These are phyloP conservation scores for Phymanthus crucifer DNA, from an alignment of 92 coral and sea anemone species.

Conservation along the genomic window DNA sequence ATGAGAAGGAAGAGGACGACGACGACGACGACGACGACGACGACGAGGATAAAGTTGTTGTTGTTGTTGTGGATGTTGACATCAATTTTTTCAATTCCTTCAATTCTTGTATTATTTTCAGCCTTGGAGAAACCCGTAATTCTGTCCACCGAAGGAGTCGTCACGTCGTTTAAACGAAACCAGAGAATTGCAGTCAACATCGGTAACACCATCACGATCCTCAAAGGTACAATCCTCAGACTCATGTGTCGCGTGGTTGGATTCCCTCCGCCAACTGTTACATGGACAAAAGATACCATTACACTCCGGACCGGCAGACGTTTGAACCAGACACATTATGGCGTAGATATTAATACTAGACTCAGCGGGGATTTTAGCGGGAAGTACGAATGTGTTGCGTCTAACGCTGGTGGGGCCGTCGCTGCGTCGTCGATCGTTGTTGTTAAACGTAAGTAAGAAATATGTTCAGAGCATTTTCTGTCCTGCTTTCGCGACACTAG, in stretches of 20 bases:
- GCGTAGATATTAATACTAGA: conserved; percentile 31
- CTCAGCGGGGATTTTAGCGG: conserved; percentile 30
- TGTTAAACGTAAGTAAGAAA: conserved; percentile 52
- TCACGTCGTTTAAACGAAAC: background rate
- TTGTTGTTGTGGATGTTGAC: background rate
- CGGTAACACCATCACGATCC: conserved; percentile 41
- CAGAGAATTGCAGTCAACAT: conserved; percentile 12
- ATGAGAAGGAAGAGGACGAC: too few species aligned
- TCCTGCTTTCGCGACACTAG: too few species aligned
- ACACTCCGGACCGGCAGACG: conserved; percentile 28
- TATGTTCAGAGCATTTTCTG: too few species aligned
- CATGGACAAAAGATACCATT: conserved; percentile 51
- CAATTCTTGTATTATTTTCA: background rate
- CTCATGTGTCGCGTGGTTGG: conserved; percentile 67
- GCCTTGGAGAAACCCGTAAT: background rate
- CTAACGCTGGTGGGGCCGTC: conserved; percentile 58
- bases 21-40: background rate
- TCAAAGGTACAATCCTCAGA: conserved; percentile 55
- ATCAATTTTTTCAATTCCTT: background rate
- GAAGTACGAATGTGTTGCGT: conserved; percentile 62
- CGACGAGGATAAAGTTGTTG: background rate
- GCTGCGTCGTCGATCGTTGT: conserved; percentile 55
- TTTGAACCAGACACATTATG: conserved; percentile 31
- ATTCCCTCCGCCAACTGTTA: conserved; percentile 60
- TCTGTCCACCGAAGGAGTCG: background rate